These are phyloP conservation scores for Augiades crinisus DNA, from an alignment of 2,888 invertebrate genomes.

Conservation along the genomic window DNA sequence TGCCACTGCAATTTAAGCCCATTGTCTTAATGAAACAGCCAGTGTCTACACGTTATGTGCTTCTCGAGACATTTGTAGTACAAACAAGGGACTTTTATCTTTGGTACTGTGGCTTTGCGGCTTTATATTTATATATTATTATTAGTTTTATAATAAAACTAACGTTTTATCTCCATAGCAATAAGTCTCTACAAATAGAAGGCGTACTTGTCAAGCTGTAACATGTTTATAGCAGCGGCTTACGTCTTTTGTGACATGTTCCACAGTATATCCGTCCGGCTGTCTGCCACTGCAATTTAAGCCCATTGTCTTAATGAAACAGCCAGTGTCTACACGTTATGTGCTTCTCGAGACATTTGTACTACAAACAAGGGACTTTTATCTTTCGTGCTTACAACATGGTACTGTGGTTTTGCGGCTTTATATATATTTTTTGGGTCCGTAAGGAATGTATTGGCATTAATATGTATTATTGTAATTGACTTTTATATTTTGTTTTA, in stretches of 20 bases:
- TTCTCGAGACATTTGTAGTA: constrained; percentile 50
- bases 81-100: constrained; percentile 29
- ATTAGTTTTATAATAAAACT: no score
- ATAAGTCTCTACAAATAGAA: no score
- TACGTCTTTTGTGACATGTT: constrained; percentile 32
- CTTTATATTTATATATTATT: no score
- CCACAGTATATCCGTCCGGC: constrained; percentile 47
- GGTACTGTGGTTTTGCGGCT: neutral
- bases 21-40: constrained; percentile 75
- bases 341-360: constrained; percentile 51
- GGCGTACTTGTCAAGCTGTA: no score
- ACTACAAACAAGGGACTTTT: constrained; percentile 31
- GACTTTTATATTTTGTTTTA: no score
- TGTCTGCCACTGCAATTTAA: constrained; percentile 72
- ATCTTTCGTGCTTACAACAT: neutral
- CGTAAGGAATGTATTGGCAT: no score
- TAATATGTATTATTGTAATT: no score
- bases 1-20: constrained; percentile 72
- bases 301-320: constrained; percentile 76
- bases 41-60: constrained; percentile 57
- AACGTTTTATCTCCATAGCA: no score
- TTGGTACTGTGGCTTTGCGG: neutral
- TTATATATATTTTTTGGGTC: no score
- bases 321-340: constrained; percentile 62
- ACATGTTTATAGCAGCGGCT: neutral